Evolutionary conservation across 2,797 vertebrate genomes (phyloP).

Genomic region (Pseudomugil tenellus): DNA sequence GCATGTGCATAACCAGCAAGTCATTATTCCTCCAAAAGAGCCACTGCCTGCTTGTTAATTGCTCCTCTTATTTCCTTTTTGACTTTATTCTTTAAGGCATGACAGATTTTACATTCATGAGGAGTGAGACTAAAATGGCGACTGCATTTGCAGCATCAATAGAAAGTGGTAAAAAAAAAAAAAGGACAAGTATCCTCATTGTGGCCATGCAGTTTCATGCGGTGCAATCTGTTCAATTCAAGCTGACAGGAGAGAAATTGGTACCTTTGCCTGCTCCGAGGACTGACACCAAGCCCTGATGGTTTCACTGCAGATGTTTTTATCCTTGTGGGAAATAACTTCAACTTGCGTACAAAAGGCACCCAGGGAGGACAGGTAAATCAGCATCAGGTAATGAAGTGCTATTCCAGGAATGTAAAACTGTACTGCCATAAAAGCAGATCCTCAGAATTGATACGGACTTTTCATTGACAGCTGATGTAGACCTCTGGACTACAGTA

Average conservation of each 20-base stretch:
- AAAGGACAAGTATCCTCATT: not conserved
- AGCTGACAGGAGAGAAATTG: slow-evolving; percentile 55
- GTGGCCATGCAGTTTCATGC: slow-evolving; percentile 14
- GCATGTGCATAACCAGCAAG: too few species aligned
- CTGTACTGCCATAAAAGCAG: not conserved
- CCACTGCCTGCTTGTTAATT: slow-evolving; percentile 1
- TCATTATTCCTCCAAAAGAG: slow-evolving; percentile 1
- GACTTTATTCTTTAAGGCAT: not conserved
- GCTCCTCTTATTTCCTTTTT: not conserved
- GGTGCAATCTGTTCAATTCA: slow-evolving; percentile 37
- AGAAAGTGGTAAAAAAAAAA: slow-evolving; percentile 3
- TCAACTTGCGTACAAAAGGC: not conserved
- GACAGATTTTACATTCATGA: not conserved
- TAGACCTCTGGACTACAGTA: too few species aligned
- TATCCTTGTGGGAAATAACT: slow-evolving; percentile 26
- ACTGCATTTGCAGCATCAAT: not conserved
- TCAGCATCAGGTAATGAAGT: slow-evolving; percentile 5
- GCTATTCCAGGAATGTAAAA: not conserved
- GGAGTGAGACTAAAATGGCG: slow-evolving; percentile 6
- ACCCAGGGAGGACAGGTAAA: not conserved
- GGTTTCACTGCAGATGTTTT: slow-evolving; percentile 30
- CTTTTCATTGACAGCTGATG: not conserved
- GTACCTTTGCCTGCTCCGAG: slow-evolving; percentile 17
- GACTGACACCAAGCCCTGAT: slow-evolving; percentile 26
- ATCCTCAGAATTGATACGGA: not conserved